Conservation (phyloP, 2,113 vertebrate species). For the Heteronetta atricapilla region DNA sequence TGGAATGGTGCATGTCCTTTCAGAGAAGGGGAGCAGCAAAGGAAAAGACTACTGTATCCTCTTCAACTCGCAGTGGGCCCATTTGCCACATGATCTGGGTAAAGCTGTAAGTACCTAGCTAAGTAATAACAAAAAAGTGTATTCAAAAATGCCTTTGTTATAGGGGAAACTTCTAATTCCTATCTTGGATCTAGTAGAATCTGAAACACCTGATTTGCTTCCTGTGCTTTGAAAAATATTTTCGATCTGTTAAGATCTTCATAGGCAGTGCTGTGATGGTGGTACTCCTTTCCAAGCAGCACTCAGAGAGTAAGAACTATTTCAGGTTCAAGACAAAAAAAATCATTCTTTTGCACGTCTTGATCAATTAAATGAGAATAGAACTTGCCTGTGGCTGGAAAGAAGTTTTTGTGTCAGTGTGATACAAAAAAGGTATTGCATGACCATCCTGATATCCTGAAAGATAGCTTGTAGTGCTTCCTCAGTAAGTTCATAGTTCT, state of each 20-base stretch:
- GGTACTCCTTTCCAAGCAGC: not conserved
- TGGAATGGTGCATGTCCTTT: slow-evolving; percentile 91
- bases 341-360: not conserved
- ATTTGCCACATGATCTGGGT: slow-evolving; percentile 88
- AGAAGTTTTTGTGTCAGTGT: not conserved
- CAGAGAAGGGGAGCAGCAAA: slow-evolving; percentile 75
- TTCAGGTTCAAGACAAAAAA: not conserved
- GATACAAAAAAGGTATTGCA: not conserved
- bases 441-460: not conserved
- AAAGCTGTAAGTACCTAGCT: slow-evolving; percentile 87
- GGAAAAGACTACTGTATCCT: slow-evolving; percentile 96
- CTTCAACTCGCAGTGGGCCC: slow-evolving; percentile 94
- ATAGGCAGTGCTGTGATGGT: not conserved
- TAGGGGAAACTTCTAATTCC: not conserved
- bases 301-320: not conserved
- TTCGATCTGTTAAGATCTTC: not conserved
- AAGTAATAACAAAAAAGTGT: not conserved
- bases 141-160: not conserved
- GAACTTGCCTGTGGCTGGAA: not conserved
- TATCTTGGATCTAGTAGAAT: not conserved
- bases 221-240: not conserved
- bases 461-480: not conserved
- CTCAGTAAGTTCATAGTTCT: not conserved
- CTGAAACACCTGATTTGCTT: not conserved
- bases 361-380: not conserved